Evolutionary conservation across 2,888 invertebrate species (phyloP).

Genomic region (Octonoba sinensis): DNA sequence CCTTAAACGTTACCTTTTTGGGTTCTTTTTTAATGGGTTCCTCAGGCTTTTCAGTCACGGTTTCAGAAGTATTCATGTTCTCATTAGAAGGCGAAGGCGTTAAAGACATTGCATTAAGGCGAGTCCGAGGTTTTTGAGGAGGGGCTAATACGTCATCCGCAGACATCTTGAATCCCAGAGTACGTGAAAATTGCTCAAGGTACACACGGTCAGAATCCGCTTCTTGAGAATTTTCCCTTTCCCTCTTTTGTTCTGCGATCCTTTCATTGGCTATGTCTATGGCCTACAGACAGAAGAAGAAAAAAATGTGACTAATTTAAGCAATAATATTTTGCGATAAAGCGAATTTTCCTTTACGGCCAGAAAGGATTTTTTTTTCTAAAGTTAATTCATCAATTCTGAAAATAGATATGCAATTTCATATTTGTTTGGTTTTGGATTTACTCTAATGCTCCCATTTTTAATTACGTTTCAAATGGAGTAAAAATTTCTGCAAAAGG

Average conservation of each 20-base stretch:
- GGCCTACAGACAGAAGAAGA: no score
- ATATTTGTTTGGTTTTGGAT: no score
- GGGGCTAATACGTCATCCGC: conserved; percentile 17
- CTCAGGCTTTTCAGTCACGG: not conserved
- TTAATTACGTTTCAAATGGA: no score
- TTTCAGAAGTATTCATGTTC: conserved; percentile 13
- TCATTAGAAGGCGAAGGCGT: conserved; percentile 50
- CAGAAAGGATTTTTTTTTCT: no score
- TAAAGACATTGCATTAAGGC: conserved; percentile 47
- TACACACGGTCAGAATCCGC: conserved; percentile 43
- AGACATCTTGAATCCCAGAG: conserved; percentile 49
- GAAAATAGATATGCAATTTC: no score
- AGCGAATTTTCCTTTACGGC: no score
- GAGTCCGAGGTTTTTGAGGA: conserved; percentile 15
- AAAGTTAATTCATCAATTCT: no score
- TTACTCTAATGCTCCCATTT: no score
- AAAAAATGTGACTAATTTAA: no score
- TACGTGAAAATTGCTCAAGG: conserved; percentile 52
- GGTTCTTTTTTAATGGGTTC: conserved; percentile 14
- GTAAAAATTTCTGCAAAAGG: no score
- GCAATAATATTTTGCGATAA: no score
- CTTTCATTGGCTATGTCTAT: no score
- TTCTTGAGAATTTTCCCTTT: conserved; percentile 3
- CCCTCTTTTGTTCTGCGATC: not conserved
- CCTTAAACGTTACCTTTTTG: conserved; percentile 17